Percentiles rank a stretch among this genome's conserved stretches.
These are phyloP conservation scores for Megaceryle alcyon DNA, from an alignment of 2,797 vertebrate genomes.

Conservation along the genomic window DNA sequence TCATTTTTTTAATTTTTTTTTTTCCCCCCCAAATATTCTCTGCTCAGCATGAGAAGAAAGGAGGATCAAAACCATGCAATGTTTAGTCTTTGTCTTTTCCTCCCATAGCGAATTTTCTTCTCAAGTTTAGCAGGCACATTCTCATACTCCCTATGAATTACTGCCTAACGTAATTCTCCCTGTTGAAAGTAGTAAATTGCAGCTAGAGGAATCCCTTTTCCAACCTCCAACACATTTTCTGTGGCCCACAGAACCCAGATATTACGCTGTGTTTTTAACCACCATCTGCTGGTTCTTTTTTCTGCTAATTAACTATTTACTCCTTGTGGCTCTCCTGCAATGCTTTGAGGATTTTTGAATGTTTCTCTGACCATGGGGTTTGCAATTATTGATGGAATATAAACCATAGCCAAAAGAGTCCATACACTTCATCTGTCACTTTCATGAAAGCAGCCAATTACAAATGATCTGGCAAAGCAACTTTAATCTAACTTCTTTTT, in stretches of 20 bases:
- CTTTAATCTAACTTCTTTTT: background rate
- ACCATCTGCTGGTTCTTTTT: conserved; percentile 26
- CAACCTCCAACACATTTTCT: background rate
- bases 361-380: background rate
- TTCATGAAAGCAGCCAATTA: background rate
- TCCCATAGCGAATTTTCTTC: background rate
- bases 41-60: background rate
- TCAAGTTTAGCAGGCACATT: background rate
- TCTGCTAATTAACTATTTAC: conserved; percentile 34
- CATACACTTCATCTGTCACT: background rate
- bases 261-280: background rate
- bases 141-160: background rate
- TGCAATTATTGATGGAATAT: background rate
- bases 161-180: background rate
- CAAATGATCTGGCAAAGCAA: conserved; percentile 9
- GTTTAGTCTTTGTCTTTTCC: background rate
- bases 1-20: background rate
- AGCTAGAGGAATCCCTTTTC: background rate
- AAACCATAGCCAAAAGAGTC: background rate
- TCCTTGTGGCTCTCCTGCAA: background rate
- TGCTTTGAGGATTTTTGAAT: background rate
- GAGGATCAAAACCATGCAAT: background rate
- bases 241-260: background rate
- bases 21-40: background rate
- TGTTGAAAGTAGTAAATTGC: background rate